phyloP scores from a whole-genome alignment of 2,888 invertebrate species.

The Entomobrya proxima region DNA sequence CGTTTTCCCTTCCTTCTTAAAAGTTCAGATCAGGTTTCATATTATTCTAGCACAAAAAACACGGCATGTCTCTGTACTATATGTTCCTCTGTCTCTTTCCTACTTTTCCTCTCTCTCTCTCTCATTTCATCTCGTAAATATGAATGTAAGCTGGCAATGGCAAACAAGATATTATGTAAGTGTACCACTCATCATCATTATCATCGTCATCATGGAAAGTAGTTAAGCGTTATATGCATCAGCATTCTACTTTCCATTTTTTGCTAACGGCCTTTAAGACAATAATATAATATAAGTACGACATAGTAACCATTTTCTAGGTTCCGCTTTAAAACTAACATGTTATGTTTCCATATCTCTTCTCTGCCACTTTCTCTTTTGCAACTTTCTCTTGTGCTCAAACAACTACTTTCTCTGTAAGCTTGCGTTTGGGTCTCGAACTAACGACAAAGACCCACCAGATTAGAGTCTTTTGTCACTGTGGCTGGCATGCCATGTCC shows the following conservation, averaged over 20 bases:
- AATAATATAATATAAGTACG: neutral
- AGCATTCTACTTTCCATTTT: neutral
- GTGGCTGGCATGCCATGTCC: slow-evolving; percentile 1
- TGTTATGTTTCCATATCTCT: neutral
- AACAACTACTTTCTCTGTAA: neutral
- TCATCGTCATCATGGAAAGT: slow-evolving; percentile 15
- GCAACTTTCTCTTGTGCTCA: neutral
- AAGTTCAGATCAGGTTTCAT: slow-evolving; percentile 32
- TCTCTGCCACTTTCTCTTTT: neutral
- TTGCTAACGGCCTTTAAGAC: neutral
- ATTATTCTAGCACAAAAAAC: neutral
- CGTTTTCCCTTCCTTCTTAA: neutral
- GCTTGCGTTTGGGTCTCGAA: neutral
- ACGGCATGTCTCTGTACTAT: no score
- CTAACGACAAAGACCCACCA: neutral
- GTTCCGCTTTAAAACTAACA: neutral
- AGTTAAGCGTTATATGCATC: neutral
- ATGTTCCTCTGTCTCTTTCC: no score
- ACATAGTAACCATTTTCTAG: neutral
- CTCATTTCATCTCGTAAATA: slow-evolving; percentile 10
- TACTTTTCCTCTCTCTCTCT: neutral
- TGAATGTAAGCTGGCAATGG: neutral
- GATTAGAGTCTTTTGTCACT: slow-evolving; percentile 32
- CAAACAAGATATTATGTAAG: neutral
- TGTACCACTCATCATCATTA: neutral